Evolutionary conservation across 2,888 invertebrate species (phyloP).

Genomic region (Cryptocephalus primarius): DNA sequence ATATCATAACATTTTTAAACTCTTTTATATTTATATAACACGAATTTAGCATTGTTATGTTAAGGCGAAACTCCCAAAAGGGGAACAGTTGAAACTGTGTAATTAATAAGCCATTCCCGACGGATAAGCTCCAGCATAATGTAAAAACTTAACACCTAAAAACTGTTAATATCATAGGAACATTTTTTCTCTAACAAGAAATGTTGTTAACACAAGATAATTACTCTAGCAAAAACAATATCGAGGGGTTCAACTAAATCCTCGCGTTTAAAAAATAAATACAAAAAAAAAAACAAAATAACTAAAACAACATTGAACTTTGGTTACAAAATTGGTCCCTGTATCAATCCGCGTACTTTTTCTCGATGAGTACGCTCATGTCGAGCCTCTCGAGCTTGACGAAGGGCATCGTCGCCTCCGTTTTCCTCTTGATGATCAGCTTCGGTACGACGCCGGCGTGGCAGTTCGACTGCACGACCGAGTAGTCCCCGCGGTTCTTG

Average conservation of each 20-base stretch:
- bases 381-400: slow-evolving; percentile 24
- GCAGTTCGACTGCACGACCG: slow-evolving; percentile 22
- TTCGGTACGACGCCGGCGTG: slow-evolving; percentile 24
- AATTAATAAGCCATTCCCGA: too few species aligned
- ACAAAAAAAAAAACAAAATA: not conserved
- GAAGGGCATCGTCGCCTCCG: slow-evolving; percentile 22
- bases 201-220: not conserved
- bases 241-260: not conserved
- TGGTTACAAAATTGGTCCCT: slow-evolving; percentile 20
- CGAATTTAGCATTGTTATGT: too few species aligned
- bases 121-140: too few species aligned
- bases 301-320: slow-evolving; percentile 7
- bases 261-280: not conserved
- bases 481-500: slow-evolving; percentile 19
- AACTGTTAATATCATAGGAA: slow-evolving; percentile 13
- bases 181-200: slow-evolving; percentile 3
- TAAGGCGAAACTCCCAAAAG: too few species aligned
- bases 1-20: too few species aligned
- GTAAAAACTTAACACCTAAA: not conserved
- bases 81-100: too few species aligned
- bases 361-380: slow-evolving; percentile 14
- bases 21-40: too few species aligned
- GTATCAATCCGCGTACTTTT: slow-evolving; percentile 13
- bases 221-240: too few species aligned
- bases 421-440: slow-evolving; percentile 26